Evolutionary conservation across 2,888 invertebrate genomes (phyloP).

Genomic region (Drosophila demipolita): DNA sequence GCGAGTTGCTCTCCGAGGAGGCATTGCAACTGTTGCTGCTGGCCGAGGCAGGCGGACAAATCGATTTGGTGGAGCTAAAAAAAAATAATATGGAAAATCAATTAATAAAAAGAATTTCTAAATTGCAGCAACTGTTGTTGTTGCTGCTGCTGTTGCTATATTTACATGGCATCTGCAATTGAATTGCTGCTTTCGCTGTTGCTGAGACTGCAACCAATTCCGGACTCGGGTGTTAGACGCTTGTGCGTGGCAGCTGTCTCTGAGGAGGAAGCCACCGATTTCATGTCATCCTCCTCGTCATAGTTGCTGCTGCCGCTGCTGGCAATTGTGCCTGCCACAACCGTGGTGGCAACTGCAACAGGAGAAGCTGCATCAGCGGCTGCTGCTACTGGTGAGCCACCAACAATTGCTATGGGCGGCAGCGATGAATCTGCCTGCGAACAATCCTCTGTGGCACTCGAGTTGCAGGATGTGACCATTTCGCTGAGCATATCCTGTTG

Average conservation of each 20-base stretch:
- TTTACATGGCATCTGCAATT: slow-evolving; percentile 76
- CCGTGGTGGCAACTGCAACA: background rate
- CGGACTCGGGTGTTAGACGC: slow-evolving; percentile 80
- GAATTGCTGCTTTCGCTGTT: slow-evolving; percentile 80
- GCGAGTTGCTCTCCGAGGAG: slow-evolving; percentile 86
- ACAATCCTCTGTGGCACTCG: slow-evolving; percentile 69
- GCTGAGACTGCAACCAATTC: slow-evolving; percentile 82
- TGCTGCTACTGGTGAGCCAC: background rate
- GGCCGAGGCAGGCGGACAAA: slow-evolving; percentile 73
- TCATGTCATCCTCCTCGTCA: slow-evolving; percentile 68
- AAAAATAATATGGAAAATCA: too few relatives aligned
- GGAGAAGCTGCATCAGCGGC: slow-evolving; percentile 1
- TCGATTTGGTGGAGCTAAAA: slow-evolving; percentile 57
- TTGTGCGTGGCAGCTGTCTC: slow-evolving; percentile 70
- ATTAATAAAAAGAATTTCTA: background rate
- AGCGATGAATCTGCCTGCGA: slow-evolving; percentile 51
- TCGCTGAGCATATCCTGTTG: slow-evolving; percentile 81
- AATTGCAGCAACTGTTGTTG: slow-evolving; percentile 1
- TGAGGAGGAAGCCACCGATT: slow-evolving; percentile 64
- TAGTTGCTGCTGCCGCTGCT: slow-evolving; percentile 59
- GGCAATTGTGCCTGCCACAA: slow-evolving; percentile 6
- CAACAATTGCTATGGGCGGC: slow-evolving; percentile 24
- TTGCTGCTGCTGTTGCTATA: slow-evolving; percentile 6
- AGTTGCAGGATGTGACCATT: slow-evolving; percentile 80
- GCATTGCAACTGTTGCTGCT: slow-evolving; percentile 81